These are phyloP conservation scores for Periophthalmus modestus DNA, from an alignment of 2,113 vertebrate species.

Conservation along the genomic window DNA sequence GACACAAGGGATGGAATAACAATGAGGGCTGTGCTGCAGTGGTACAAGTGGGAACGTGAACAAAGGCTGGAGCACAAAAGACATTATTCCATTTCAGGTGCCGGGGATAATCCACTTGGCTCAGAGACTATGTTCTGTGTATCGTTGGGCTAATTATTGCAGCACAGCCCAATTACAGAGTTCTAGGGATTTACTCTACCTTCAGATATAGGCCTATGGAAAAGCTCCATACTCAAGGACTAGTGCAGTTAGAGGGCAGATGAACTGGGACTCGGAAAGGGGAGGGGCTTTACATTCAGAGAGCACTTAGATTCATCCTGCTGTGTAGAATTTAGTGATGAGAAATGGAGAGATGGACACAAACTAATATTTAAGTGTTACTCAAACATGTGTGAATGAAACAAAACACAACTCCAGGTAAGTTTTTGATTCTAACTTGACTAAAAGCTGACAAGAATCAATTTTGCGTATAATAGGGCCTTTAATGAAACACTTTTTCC, in stretches of 20 bases:
- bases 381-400: no score
- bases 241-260: background rate
- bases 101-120: conserved; percentile 54
- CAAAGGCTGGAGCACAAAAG: conserved; percentile 30
- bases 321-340: background rate
- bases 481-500: no score
- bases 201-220: conserved; percentile 45
- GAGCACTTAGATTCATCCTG: background rate
- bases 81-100: conserved; percentile 9
- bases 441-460: no score
- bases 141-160: conserved; percentile 69
- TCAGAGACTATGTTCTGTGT: conserved; percentile 53
- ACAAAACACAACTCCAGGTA: no score
- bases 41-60: conserved; percentile 49
- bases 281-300: background rate
- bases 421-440: no score
- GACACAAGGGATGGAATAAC: conserved; percentile 64
- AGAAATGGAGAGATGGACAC: no score
- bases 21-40: conserved; percentile 61
- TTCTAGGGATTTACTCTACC: conserved; percentile 52
- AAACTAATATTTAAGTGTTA: no score
- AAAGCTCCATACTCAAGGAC: conserved; percentile 25
- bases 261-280: background rate
- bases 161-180: conserved; percentile 64
- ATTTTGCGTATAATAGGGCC: no score